Evolutionary conservation across 2,888 invertebrate genomes (phyloP), one percentile per base, ranked within the genome.

Genomic region (Drosophila yooni): DNA sequence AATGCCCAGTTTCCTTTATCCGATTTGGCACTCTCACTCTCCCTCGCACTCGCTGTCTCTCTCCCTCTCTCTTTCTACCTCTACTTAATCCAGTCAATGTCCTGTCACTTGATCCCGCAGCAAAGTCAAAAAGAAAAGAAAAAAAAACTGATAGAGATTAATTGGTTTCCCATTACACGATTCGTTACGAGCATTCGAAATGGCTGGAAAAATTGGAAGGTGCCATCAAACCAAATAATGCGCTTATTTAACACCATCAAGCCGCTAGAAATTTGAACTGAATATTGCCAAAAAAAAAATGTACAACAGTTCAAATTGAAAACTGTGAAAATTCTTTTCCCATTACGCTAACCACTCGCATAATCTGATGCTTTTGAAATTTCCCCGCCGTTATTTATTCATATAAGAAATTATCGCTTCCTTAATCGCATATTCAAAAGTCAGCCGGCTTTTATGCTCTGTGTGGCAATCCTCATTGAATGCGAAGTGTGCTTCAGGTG

Each of bases 341-440:
- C 70, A 33, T 67, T 27, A 18, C 38, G 61, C 13, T 15, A 36
- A 36, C 52, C 59, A 38, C 53, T 33, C 33, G 27, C 43, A 64
- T 76, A 72, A 81, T 78, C 76, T 64, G 72, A 80, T 76, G 56
- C 51, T 43, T 48, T 59, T 36, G 51, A 73, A 73, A 64, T 52
- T 66, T 66, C 40, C 68, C 63, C 64, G 58, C 46, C 10, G 5
- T 72, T 80, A 80, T 81, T 91, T 91, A 91, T 91, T 91, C 75
- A 91, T 83, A 87, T 77, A 76, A 80, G 82, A 86, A 89, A 91
- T 91, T 89, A 91, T 91, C 91, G 73, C 77, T 81, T 83, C 83
- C 90, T 90, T 86, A 90, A 91, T 90, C 90, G 66, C 67, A 70
- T 76, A 74, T 74, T 57, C 61, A 51, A 48, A 63, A 62, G 59